phyloP scores from a whole-genome alignment of 1,140 invertebrate genomes.

The Cyclargus thomasi region DNA sequence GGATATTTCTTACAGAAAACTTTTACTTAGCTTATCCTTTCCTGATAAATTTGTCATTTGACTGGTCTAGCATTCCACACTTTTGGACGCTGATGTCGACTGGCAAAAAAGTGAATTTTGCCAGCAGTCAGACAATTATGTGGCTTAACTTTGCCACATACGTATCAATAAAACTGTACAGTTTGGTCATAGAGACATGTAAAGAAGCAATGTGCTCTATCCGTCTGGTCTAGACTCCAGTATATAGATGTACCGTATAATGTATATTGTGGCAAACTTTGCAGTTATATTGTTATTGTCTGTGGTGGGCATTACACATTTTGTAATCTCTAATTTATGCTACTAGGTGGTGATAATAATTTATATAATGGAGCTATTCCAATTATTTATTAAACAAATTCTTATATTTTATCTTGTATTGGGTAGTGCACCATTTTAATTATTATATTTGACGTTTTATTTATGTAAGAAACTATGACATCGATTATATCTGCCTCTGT shows the following conservation, averaged over 20 bases:
- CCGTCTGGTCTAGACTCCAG: too few relatives aligned
- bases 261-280: too few relatives aligned
- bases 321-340: neutral
- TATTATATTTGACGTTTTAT: constrained; percentile 3
- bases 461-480: constrained; percentile 27
- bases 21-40: neutral
- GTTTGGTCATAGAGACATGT: neutral
- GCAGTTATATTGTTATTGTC: too few relatives aligned
- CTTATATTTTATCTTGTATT: neutral
- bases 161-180: neutral
- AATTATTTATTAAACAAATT: neutral
- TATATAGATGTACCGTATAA: too few relatives aligned
- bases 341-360: neutral
- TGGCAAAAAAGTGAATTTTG: neutral
- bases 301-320: neutral
- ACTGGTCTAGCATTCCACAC: neutral
- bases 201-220: too few relatives aligned
- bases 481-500: constrained; percentile 31
- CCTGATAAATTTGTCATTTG: neutral
- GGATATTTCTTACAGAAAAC: neutral
- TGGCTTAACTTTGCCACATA: too few relatives aligned
- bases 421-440: neutral
- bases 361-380: neutral
- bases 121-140: too few relatives aligned
- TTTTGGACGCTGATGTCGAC: neutral